Conservation (phyloP, 2,888 invertebrate species). For the Falcaria lacertinaria region DNA sequence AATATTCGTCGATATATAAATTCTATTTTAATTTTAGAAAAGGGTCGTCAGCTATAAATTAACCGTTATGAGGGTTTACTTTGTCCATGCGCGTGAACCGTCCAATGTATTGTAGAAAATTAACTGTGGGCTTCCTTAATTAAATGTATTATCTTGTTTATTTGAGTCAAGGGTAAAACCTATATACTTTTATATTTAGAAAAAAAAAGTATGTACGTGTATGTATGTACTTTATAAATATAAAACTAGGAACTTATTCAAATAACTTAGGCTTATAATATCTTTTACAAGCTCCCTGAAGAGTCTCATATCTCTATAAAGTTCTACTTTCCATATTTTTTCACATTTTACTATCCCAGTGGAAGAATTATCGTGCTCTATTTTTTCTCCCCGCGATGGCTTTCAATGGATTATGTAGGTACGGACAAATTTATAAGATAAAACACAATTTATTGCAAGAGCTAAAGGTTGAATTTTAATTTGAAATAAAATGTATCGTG, state of each 20-base stretch:
- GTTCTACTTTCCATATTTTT: slow-evolving; percentile 36
- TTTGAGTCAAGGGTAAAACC: too few species aligned
- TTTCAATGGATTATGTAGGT: slow-evolving; percentile 3
- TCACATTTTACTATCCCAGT: slow-evolving; percentile 34
- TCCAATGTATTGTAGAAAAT: neutral
- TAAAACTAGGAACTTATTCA: neutral
- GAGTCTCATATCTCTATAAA: slow-evolving; percentile 29
- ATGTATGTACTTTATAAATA: too few species aligned
- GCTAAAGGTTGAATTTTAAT: too few species aligned
- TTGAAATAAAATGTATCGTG: too few species aligned
- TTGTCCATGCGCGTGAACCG: neutral
- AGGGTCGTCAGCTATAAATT: slow-evolving; percentile 29
- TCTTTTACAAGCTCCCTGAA: slow-evolving; percentile 9
- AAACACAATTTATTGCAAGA: too few species aligned
- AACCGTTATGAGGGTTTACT: slow-evolving; percentile 29
- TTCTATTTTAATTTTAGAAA: slow-evolving; percentile 2
- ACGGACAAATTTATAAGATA: neutral
- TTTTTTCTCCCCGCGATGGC: slow-evolving; percentile 24
- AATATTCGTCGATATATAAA: too few species aligned
- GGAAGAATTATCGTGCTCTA: slow-evolving; percentile 31
- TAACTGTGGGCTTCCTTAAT: neutral
- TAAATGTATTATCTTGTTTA: too few species aligned
- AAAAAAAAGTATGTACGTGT: too few species aligned
- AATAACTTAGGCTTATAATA: slow-evolving; percentile 20
- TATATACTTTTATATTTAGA: too few species aligned